Conservation (phyloP, 2,113 vertebrate genomes). For the Neotragus moschatus region DNA sequence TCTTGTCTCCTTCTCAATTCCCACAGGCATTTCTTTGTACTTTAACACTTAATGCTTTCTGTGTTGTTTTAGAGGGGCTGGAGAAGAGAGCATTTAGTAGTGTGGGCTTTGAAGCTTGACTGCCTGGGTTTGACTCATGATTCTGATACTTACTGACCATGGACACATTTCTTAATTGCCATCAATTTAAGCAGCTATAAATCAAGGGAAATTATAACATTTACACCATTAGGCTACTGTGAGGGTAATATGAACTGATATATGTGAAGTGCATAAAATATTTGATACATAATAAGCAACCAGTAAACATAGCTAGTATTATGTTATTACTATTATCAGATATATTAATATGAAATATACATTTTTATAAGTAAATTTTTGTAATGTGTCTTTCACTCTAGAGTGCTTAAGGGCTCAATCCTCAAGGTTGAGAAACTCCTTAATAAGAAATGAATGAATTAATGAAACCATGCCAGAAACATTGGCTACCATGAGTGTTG, state of each 20-base stretch:
- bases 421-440: not conserved
- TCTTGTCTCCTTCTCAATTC: not conserved
- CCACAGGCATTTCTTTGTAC: not conserved
- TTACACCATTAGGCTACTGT: not conserved
- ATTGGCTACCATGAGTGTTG: not conserved
- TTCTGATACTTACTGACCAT: constrained; percentile 6
- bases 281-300: not conserved
- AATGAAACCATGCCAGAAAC: not conserved
- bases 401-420: not conserved
- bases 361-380: not conserved
- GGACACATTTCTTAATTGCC: not conserved
- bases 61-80: not conserved
- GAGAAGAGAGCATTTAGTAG: not conserved
- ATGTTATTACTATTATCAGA: not conserved
- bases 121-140: not conserved
- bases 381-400: not conserved
- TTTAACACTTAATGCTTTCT: not conserved
- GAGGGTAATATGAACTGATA: not conserved
- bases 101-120: not conserved
- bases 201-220: not conserved
- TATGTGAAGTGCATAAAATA: not conserved
- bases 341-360: not conserved
- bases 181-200: not conserved
- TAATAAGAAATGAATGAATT: not conserved
- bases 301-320: not conserved